Evolutionary conservation across 2,888 invertebrate genomes (phyloP), one percentile per base, ranked within the genome.

Genomic region (Apoderus coryli): DNA sequence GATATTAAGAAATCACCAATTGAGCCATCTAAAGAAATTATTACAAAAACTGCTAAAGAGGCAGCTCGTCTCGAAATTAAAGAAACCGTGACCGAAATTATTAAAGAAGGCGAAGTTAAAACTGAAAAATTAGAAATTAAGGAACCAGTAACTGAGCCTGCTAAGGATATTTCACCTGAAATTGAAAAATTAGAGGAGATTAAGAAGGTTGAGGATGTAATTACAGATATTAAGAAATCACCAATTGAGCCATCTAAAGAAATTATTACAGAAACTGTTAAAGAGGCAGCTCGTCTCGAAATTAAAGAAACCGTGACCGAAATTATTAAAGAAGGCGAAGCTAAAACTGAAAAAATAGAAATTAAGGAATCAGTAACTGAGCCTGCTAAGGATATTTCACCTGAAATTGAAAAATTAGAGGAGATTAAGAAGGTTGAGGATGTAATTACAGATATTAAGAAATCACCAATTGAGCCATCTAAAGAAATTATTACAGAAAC

Each of bases 61-160:
- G n/a, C 6, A 19, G n/a, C 19, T 19, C 19, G 19, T 19, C 19
- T 6, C 19, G 6, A 19, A 19, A 19, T 6, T 7, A n/a, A 19
- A 19, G n/a, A 19, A 6, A 7, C 19, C 19, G 19, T 19, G 7
- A 19, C 19, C 19, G n/a, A n/a, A 19, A 19, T 7, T 7, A 19
- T n/a, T n/a, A 7, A 7, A 6, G 19, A n/a, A 19, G 19, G 19
- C 19, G n/a, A 19, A 19, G n/a, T 19, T 19, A 19, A n/a, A 19
- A 19, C 19, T 19, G 19, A 19, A n/a, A 19, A 19, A 19, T 19
- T 19, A 19, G 19, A 19, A 19, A 19, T 19, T 19, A 19, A 7
- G 19, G 19, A 19, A n/a, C 6, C 6, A n/a, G 19, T 19, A n/a
- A n/a, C 19, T 7, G 19, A 6, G n/a, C 6, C n/a, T n/a, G 19